Percentiles rank a stretch among this genome's conserved stretches.
These are phyloP conservation scores for Semicossyphus pulcher DNA, from an alignment of 2,113 vertebrate genomes.

Conservation along the genomic window DNA sequence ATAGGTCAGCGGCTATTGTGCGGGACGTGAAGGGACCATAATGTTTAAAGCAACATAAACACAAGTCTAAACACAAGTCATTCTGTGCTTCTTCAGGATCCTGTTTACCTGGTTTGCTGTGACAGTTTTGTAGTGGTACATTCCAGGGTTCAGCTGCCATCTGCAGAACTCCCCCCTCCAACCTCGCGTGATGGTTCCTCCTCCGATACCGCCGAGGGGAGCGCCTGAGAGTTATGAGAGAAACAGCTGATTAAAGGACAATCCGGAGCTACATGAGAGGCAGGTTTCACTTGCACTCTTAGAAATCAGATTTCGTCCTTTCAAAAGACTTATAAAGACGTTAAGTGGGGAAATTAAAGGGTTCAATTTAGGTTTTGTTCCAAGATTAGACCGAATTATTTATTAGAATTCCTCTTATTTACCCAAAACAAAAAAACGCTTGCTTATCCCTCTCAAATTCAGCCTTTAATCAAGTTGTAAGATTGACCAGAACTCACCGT, in stretches of 20 bases:
- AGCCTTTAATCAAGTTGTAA: background rate
- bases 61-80: background rate
- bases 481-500: constrained; percentile 83
- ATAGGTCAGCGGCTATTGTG: background rate
- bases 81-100: too few species aligned
- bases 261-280: background rate
- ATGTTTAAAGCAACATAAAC: background rate
- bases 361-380: background rate
- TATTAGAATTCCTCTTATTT: background rate
- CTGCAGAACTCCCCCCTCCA: constrained; percentile 97
- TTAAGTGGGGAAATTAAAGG: background rate
- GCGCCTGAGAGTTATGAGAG: constrained; percentile 82
- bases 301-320: background rate
- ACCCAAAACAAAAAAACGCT: background rate
- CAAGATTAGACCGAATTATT: background rate
- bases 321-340: background rate
- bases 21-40: background rate
- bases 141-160: constrained; percentile 96
- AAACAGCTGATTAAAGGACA: background rate
- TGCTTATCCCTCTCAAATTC: background rate
- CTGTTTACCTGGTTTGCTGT: constrained; percentile 89
- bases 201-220: constrained; percentile 94
- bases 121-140: constrained; percentile 92
- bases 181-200: constrained; percentile 94
- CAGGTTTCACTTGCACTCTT: background rate